Percentiles rank a stretch among this genome's conserved stretches.
Evolutionary conservation across 2,113 vertebrate genomes (phyloP).

Genomic region (Balaenoptera acutorostrata): DNA sequence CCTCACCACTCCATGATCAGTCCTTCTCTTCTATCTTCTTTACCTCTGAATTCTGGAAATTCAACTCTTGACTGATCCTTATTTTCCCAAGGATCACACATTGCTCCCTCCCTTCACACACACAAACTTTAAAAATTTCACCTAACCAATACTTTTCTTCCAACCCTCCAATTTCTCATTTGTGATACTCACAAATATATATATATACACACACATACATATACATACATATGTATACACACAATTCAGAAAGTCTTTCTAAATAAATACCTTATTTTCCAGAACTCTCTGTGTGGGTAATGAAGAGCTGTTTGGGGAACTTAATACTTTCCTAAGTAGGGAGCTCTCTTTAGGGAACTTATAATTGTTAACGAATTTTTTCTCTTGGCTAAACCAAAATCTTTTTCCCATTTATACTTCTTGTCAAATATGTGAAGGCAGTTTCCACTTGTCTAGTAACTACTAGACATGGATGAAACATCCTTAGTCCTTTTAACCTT

Average conservation of each 20-base stretch:
- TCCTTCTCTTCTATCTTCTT: not conserved
- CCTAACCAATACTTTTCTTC: not conserved
- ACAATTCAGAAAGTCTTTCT: not conserved
- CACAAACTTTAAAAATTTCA: not conserved
- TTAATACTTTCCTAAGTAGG: not conserved
- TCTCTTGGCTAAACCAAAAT: not conserved
- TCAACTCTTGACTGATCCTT: not conserved
- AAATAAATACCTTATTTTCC: not conserved
- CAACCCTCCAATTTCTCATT: not conserved
- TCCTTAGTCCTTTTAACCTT: not conserved
- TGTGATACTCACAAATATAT: not conserved
- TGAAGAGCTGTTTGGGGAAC: not conserved
- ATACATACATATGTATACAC: no score
- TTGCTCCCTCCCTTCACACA: no score
- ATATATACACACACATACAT: no score
- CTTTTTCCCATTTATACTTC: slow-evolving; percentile 17
- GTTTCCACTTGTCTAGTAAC: not conserved
- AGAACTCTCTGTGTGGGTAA: not conserved
- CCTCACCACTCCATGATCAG: no score
- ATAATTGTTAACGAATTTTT: not conserved
- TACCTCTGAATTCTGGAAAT: not conserved
- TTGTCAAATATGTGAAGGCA: not conserved
- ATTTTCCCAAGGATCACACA: not conserved
- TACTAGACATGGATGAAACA: not conserved
- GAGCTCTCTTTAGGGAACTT: not conserved